A percentile compares a stretch with the other conserved stretches of the same genome.
phyloP scores from a whole-genome alignment of 2,888 invertebrate species.

The Dryobota labecula region DNA sequence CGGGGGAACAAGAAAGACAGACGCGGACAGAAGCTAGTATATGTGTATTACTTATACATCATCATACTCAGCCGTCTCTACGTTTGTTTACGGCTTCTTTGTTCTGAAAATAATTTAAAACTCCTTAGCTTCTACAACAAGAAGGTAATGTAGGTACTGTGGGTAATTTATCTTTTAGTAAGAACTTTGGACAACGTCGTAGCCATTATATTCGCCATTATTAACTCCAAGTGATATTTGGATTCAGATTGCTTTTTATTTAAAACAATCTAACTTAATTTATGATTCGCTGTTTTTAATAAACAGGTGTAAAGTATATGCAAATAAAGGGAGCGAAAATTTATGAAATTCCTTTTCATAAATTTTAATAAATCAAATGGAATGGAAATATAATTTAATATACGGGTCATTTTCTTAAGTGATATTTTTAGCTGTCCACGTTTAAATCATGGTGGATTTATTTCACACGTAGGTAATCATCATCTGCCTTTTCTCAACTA shows the following conservation, averaged over 20 bases:
- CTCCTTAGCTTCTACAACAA: slow-evolving; percentile 2
- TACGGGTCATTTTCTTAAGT: slow-evolving; percentile 17
- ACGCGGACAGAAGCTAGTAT: no score
- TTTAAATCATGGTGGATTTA: slow-evolving; percentile 22
- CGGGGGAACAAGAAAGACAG: no score
- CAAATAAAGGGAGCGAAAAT: slow-evolving; percentile 56
- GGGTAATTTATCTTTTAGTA: slow-evolving; percentile 31
- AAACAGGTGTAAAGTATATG: slow-evolving; percentile 53
- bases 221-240: slow-evolving; percentile 25
- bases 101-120: slow-evolving; percentile 1
- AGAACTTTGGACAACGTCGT: slow-evolving; percentile 25
- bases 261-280: slow-evolving; percentile 50
- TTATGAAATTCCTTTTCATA: slow-evolving; percentile 46
- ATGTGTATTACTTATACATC: no score
- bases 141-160: background rate
- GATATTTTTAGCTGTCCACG: slow-evolving; percentile 18
- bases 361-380: slow-evolving; percentile 51
- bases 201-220: slow-evolving; percentile 18
- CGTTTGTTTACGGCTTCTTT: slow-evolving; percentile 1
- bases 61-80: background rate
- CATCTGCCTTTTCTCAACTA: background rate
- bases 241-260: slow-evolving; percentile 42
- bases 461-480: background rate
- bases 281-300: slow-evolving; percentile 57
- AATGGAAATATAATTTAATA: slow-evolving; percentile 55